Conservation (phyloP, 2,797 vertebrate genomes). For the Neomorphus geoffroyi region DNA sequence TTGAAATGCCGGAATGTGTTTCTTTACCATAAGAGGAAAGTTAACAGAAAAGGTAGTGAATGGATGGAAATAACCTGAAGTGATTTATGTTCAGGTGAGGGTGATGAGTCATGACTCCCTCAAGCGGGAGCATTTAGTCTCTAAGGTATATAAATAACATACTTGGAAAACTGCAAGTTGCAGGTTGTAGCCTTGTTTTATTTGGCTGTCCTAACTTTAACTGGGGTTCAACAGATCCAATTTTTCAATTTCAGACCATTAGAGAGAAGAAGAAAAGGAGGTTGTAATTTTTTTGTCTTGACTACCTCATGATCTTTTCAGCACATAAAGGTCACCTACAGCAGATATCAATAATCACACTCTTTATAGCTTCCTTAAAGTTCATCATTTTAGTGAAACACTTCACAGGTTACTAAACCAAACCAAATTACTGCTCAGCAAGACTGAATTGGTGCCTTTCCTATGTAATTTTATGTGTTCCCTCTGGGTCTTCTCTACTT, state of each 20-base stretch:
- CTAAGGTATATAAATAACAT: constrained; percentile 55
- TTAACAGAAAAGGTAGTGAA: constrained; percentile 17
- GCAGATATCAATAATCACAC: constrained; percentile 55
- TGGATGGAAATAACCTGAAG: constrained; percentile 1
- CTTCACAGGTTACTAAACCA: constrained; percentile 66
- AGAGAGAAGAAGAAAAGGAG: constrained; percentile 48
- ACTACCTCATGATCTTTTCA: constrained; percentile 63
- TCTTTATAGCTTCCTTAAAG: constrained; percentile 55
- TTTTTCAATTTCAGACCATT: constrained; percentile 58
- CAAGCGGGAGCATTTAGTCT: neutral
- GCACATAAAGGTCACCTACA: constrained; percentile 65
- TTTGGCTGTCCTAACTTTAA: constrained; percentile 48
- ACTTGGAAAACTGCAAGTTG: constrained; percentile 33
- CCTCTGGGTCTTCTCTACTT: constrained; percentile 32
- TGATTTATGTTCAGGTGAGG: neutral
- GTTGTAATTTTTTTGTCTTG: constrained; percentile 61
- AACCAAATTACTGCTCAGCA: constrained; percentile 65
- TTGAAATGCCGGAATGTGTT: neutral
- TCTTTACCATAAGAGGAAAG: neutral
- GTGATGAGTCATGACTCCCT: neutral
- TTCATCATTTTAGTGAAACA: constrained; percentile 66
- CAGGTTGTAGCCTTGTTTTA: constrained; percentile 45
- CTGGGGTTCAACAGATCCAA: constrained; percentile 42
- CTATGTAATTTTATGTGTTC: constrained; percentile 63
- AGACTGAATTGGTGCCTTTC: constrained; percentile 63